Evolutionary conservation across 2,113 vertebrate species (phyloP).

Genomic region (Megaceryle torquata): DNA sequence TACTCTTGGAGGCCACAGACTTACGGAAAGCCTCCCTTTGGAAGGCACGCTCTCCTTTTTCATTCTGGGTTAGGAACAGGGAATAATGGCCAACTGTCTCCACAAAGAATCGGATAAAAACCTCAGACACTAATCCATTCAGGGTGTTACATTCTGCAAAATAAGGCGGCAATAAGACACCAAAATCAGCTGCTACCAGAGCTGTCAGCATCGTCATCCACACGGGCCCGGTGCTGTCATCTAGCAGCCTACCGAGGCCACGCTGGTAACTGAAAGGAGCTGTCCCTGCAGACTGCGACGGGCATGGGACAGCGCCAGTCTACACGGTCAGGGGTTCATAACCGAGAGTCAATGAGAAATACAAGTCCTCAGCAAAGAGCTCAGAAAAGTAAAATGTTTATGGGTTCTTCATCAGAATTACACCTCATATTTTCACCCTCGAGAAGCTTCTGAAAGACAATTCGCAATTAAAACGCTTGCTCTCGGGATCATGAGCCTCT

Average conservation of each 20-base stretch:
- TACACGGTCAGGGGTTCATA: neutral
- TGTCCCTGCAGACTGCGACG: neutral
- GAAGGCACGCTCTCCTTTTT: slow-evolving; percentile 90
- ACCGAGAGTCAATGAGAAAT: neutral
- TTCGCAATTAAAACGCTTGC: neutral
- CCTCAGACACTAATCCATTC: slow-evolving; percentile 95
- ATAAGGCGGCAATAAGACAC: slow-evolving; percentile 48
- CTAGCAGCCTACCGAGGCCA: neutral
- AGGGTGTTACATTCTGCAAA: slow-evolving; percentile 91
- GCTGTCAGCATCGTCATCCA: neutral
- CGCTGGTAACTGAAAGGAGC: neutral
- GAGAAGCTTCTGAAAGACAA: neutral
- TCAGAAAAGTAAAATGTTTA: neutral
- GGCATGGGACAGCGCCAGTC: neutral
- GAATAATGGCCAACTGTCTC: slow-evolving; percentile 98
- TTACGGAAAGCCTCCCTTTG: slow-evolving; percentile 97
- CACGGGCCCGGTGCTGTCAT: neutral
- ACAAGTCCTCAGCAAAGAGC: neutral
- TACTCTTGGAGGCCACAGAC: slow-evolving; percentile 96
- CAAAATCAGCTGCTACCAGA: slow-evolving; percentile 16
- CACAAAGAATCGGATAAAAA: slow-evolving; percentile 98
- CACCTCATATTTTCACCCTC: neutral
- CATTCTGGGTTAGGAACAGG: slow-evolving; percentile 92
- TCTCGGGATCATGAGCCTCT: neutral
- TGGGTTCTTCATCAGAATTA: neutral